Evolutionary conservation across 2,113 vertebrate species (phyloP), one percentile per base, ranked within the genome.

Genomic region (Oxygymnocypris stewartii): DNA sequence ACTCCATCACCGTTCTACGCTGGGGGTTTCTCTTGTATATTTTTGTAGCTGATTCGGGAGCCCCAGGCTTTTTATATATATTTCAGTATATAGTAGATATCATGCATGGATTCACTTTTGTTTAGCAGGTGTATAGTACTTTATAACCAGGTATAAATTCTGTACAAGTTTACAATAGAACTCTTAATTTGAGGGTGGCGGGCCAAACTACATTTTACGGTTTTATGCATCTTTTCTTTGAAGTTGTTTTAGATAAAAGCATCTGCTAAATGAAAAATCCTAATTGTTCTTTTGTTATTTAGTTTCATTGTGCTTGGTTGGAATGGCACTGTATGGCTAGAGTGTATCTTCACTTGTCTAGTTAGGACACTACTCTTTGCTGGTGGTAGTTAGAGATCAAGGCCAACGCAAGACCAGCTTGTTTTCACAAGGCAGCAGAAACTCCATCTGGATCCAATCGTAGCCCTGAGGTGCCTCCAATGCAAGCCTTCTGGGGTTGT

Each of bases 381-480:
- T 81, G 79, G 25, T 57, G 77, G 77, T 40, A 67, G 86, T 47
- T 12, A 4, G 49, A 84, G 87, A 87, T 88, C 85, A 86, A 89
- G 84, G 87, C 79, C 59, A 16, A 20, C 37, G 77, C 63, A 83
- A 31, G 79, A 75, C 47, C 78, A 85, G 73, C 71, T 67, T 89
- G 83, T 89, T 89, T 90, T 86, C 88, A 88, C 83, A 90, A 86
- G 85, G 88, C 87, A 84, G 80, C 84, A 82, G 54, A 78, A 71
- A 20, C 49, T 73, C 84, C 91, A 92, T 91, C 91, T 92, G 91
- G 91, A 90, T 84, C 69, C 69, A 74, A 91, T 91, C 90, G 87
- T 47, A 47, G 74, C 73, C 79, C 79, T 23, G 80, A 89, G 88
- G 82, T 84, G 47, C 75, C 81, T 89, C 44, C 40, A 81, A 67